Conservation (phyloP, 2,888 invertebrate genomes). For the Andrena bucephala region DNA sequence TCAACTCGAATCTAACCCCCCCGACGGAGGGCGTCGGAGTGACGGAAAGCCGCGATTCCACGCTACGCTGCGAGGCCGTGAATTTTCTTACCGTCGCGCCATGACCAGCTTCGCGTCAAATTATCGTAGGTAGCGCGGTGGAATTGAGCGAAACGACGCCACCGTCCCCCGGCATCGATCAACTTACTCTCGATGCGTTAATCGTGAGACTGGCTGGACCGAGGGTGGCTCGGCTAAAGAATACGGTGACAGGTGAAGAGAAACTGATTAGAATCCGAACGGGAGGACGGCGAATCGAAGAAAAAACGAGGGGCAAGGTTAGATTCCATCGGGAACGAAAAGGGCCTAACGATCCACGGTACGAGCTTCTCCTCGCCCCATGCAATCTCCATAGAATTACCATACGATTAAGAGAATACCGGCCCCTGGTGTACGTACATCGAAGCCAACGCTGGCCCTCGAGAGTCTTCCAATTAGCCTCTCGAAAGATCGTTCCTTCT, state of each 20-base stretch:
- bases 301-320: constrained; percentile 52
- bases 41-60: constrained; percentile 19
- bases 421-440: constrained; percentile 62
- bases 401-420: constrained; percentile 83
- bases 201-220: neutral
- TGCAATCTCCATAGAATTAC: constrained; percentile 84
- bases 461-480: constrained; percentile 75
- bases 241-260: constrained; percentile 39
- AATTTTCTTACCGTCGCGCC: neutral
- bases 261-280: constrained; percentile 48
- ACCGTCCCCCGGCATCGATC: neutral
- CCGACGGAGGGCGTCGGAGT: constrained; percentile 23
- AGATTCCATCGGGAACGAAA: constrained; percentile 72
- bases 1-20: constrained; percentile 61
- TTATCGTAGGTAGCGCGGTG: neutral
- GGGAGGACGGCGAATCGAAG: constrained; percentile 37
- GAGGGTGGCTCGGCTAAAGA: neutral
- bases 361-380: constrained; percentile 81
- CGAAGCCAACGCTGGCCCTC: constrained; percentile 64
- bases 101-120: neutral
- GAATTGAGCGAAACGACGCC: neutral
- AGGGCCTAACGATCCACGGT: constrained; percentile 81
- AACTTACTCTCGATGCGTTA: neutral
- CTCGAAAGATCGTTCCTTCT: constrained; percentile 69
- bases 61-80: constrained; percentile 7